These are phyloP conservation scores for Lottia scabra DNA, from an alignment of 2,888 invertebrate genomes.

Conservation along the genomic window DNA sequence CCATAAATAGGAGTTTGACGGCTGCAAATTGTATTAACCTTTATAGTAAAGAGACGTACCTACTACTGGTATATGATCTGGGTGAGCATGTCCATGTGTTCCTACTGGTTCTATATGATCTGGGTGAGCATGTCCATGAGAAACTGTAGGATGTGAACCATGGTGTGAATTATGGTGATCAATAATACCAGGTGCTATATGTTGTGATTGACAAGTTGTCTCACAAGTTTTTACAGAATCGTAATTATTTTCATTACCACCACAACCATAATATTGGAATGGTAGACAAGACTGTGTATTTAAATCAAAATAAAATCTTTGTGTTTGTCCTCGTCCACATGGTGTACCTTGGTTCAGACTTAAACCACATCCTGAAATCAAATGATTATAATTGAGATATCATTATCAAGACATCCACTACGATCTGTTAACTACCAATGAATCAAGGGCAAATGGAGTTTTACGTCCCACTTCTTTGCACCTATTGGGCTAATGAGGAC, in stretches of 20 bases:
- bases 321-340: not conserved
- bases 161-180: not conserved
- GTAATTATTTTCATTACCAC: not conserved
- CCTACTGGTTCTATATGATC: slow-evolving; percentile 1
- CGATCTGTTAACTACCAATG: too few species aligned
- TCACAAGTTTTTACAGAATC: not conserved
- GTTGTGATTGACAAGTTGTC: not conserved
- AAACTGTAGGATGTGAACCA: not conserved
- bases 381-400: not conserved
- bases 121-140: not conserved
- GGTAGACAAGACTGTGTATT: not conserved
- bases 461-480: too few species aligned
- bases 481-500: too few species aligned
- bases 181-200: slow-evolving; percentile 3
- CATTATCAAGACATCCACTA: too few species aligned
- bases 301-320: not conserved
- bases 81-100: not conserved
- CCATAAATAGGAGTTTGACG: too few species aligned
- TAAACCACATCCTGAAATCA: not conserved
- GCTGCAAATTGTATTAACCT: too few species aligned
- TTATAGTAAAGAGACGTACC: too few species aligned
- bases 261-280: not conserved
- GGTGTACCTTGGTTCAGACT: not conserved
- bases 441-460: too few species aligned
- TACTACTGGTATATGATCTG: too few species aligned